Base-by-base conservation (phyloP, 2,888 invertebrate genomes). In the Cabera pusaria region DNA sequence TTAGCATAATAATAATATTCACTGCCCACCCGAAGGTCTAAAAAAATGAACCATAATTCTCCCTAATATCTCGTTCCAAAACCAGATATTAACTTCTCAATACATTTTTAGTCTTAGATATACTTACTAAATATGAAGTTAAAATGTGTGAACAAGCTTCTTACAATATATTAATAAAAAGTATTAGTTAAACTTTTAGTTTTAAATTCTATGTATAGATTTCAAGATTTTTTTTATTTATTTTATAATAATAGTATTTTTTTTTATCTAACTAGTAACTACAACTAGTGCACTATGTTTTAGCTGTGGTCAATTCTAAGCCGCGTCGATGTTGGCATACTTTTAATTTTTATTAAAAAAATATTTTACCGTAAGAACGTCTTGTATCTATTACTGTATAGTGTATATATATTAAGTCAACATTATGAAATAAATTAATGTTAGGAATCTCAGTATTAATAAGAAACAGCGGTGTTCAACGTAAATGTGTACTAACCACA, bases 81-180 rank as follows among this genome's bases (percentile, higher is more conserved):
- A 72, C 71, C 69, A 56, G 65, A 62, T 61, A 52, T 56, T 66
- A 74, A 71, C 70, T 52, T 42, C 27, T 45, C 37, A 42, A 26
- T 42, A 36, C 43, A 37, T 56, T 71, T 72, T 73, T 63, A 80
- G 67, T 72, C 77, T 84, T 84, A 85, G 50, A 63, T 64, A 68
- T 85, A 81, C 73, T 81, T 82, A 77, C 74, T 82, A 81, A 76
- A 77, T 87, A 87, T 75, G 82, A 87, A 86, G 86, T 82, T 86
- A 86, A 87, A 87, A 87, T 77, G 84, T 85, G 86, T 87, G 88
- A 88, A 87, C 85, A 88, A 88, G 88, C 88, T 64, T 84, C 83
- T 86, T 88, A 88, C 67, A 74, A 70, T 79, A 69, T 80, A 78
- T 78, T 85, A 85, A 85, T 86, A 84, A 86, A 85, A 87, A 84